Evolutionary conservation across 2,113 vertebrate genomes (phyloP).

Genomic region (Andinoacara biseriatus): DNA sequence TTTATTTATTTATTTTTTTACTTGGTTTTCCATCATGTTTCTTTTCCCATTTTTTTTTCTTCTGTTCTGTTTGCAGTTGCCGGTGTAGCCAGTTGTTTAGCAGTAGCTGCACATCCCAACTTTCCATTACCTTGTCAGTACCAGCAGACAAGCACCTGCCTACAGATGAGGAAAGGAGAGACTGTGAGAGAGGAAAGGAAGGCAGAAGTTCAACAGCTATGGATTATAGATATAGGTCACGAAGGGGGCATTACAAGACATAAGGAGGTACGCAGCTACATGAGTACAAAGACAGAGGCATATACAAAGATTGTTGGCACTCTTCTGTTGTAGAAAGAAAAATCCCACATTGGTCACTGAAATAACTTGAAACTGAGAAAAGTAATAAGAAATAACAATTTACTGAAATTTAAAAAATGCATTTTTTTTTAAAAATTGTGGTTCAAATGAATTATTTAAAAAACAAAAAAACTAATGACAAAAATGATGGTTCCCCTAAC

Average conservation of each 20-base stretch:
- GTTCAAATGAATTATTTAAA: no score
- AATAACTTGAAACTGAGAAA: no score
- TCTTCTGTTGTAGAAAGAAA: no score
- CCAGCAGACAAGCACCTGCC: slow-evolving; percentile 50
- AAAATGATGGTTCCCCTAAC: no score
- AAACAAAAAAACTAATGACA: no score
- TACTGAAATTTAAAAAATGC: no score
- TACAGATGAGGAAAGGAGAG: slow-evolving; percentile 63
- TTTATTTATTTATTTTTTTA: not conserved
- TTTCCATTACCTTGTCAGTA: slow-evolving; percentile 64
- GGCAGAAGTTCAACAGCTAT: slow-evolving; percentile 53
- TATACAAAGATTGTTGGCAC: no score
- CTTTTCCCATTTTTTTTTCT: not conserved
- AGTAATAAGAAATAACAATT: no score
- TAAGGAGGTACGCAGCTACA: slow-evolving; percentile 16
- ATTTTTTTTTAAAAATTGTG: no score
- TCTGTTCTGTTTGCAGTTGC: slow-evolving; percentile 21
- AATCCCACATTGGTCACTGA: no score
- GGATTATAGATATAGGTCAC: slow-evolving; percentile 47
- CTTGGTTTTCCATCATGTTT: not conserved
- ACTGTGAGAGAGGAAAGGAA: slow-evolving; percentile 1
- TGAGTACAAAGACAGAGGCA: slow-evolving; percentile 9
- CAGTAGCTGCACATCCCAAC: slow-evolving; percentile 48
- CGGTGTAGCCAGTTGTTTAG: slow-evolving; percentile 33
- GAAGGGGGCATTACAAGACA: slow-evolving; percentile 31